Evolutionary conservation across 2,797 vertebrate species (phyloP), one percentile per base, ranked within the genome.

Genomic region (Pyrocephalus nanus): DNA sequence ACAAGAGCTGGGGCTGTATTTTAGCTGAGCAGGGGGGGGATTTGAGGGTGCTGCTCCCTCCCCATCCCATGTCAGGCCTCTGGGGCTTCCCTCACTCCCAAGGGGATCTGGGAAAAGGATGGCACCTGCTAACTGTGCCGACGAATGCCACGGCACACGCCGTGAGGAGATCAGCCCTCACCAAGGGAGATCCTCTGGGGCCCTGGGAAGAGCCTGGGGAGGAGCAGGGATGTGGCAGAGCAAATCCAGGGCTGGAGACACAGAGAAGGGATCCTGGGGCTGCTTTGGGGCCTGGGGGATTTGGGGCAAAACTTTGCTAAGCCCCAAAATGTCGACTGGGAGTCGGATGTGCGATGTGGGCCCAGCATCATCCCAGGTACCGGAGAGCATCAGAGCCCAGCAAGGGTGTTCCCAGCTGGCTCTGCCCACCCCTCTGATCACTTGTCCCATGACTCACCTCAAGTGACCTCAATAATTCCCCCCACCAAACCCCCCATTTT

Each of bases 271-370:
- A 26, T 27, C 69, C 42, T 7, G 2, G 8, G 57, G 23, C 15
- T 40, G 77, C 3, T 11, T 3, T 0, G 50, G 50, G 15, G 27
- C 50, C 50, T 3, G 32, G 51, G 20, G 73, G 55, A 3, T 34
- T 25, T 42, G 57, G 72, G 22, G 29, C 3, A 2, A 0, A 3
- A 34, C 7, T 60, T 15, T 1, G 4, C 12, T 54, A 0, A 25
- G 6, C 50, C n/a, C 40, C 73, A 11, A 40, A 11, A 21, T 18
- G 15, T 9, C 6, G 0, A 12, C 1, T 9, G 4, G 54, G 54
- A 19, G 29, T 4, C 2, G 73, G 65, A 9, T 20, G 42, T 6
- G 22, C 42, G 38, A 6, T 38, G 32, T 16, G 69, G 51, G 3
- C 7, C 26, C 67, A 26, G 55, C 60, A 25, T 10, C 6, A 1